Base-by-base conservation (phyloP, 2,888 invertebrate genomes). In the Anthophora plumipes region DNA sequence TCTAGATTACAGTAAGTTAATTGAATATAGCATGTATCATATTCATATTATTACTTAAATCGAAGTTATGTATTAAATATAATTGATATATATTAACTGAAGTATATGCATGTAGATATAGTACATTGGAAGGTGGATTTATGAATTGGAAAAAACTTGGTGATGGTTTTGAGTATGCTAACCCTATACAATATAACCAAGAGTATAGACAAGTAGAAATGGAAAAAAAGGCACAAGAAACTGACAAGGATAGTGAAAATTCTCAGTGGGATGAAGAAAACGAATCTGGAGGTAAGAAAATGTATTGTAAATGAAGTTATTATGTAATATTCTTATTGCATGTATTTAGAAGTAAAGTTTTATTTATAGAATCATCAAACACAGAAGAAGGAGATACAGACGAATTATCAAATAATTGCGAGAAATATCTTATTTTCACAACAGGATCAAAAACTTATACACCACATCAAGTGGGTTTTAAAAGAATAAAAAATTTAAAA, bases 381-480 rank as follows among this genome's bases (percentile, higher is more conserved):
- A 80, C 85, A 7, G 90, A 92, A 72, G 91, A 90, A 48, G 91
- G 91, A 76, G 93, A 94, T 50, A 89, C 90, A 20, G 94, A 94
- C 50, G 95, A 95, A 76, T 91, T 94, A 67, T 94, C 94, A 59
- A 94, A 94, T 77, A 94, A 94, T 86, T 94, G 95, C 79, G 95
- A 96, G 87, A 97, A 97, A 91, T 96, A 96, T 92, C 94, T 98
- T 31, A 97, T 98, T 85, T 98, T 97, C 92, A 97, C 97, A 1
- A 97, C 96, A 37, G 97, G 97, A 0, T 96, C 96, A 7, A 96
- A 96, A 92, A 97, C 97, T 0, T 97, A 97, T 90, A 97, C 97
- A 0, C 97, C 97, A 0, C 98, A 98, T 94, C 97, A 97, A 94
- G 96, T 98, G 85, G 97, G 96, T 50, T 96, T 97, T 86, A 97